Base-by-base conservation (phyloP, 2,888 invertebrate genomes). In the Phaonia tiefii region DNA sequence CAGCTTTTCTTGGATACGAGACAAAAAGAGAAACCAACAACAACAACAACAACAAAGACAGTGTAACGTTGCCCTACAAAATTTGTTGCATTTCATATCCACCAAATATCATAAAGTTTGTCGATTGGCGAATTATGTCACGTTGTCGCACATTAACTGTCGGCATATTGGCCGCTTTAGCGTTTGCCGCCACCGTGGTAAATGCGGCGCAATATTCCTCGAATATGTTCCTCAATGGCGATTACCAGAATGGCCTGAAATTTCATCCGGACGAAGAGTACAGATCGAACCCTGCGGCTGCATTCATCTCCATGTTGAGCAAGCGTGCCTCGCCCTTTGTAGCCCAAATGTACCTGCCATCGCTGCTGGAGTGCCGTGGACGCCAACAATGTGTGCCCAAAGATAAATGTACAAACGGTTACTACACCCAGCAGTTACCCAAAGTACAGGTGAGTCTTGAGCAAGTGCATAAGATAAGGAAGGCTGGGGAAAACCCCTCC, bases 141-240 rank as follows among this genome's bases (percentile, higher is more conserved):
- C 84, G 86, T 84, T 86, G 85, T 85, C 84, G 85, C 83, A 82
- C 81, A 54, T 70, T 85, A 46, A 49, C 83, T 46, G 72, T 86
- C 66, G 85, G 85, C 77, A 72, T 87, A 67, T 69, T 87, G 83
- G 85, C 85, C 83, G 75, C 84, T 22, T 51, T 85, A 26, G 75
- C 78, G 51, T 82, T 66, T 67, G 77, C 81, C 37, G 66, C 49
- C 13, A 70, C 65, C 20, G 74, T 70, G 56, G 83, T 72, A 5
- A 70, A 74, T 25, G 81, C 74, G 39, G 82, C 85, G 66, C 88
- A 87, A 79, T 89, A 89, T 39, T 82, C 86, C 49, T 83, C 84
- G 25, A 89, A 89, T 79, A 88, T 89, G 86, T 89, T 89, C 84
- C 88, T 89, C 44, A 87, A 88, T 70, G 89, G 89, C n/a, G 86